Evolutionary conservation across 2,113 vertebrate genomes (phyloP).

Genomic region (Cyprinodon variegatus): DNA sequence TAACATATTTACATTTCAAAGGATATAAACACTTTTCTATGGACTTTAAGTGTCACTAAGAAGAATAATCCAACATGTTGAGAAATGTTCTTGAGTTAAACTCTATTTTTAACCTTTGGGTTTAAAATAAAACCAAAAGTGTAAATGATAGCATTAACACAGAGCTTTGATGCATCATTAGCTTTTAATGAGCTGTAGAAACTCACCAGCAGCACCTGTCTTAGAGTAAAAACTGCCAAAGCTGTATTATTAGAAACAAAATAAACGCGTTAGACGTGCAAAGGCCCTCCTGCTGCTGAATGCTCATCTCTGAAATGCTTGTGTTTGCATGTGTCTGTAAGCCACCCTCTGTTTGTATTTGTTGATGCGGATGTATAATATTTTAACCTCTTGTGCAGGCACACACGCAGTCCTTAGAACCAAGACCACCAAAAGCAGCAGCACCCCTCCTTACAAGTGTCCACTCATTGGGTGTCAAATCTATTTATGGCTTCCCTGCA

Average conservation of each 20-base stretch:
- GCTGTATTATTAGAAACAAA: conserved; percentile 12
- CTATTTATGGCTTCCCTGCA: conserved; percentile 71
- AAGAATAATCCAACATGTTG: neutral
- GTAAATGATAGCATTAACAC: neutral
- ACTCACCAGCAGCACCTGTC: neutral
- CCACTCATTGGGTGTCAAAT: conserved; percentile 67
- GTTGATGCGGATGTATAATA: conserved; percentile 15
- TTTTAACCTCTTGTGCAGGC: conserved; percentile 45
- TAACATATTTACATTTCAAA: neutral
- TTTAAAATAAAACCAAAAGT: neutral
- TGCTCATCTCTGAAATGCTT: conserved; percentile 10
- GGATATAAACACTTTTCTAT: neutral
- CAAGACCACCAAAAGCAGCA: conserved; percentile 65
- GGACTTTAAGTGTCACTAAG: no score
- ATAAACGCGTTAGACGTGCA: conserved; percentile 1
- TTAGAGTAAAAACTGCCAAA: neutral
- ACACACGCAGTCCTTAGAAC: conserved; percentile 49
- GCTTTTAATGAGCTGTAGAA: neutral
- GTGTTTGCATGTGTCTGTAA: neutral
- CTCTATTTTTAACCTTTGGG: neutral
- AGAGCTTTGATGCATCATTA: neutral
- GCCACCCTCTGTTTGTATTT: neutral
- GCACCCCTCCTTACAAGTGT: conserved; percentile 40
- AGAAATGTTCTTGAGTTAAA: neutral
- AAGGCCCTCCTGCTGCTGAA: conserved; percentile 8